A percentile compares a stretch with the other conserved stretches of the same genome.
phyloP scores from a whole-genome alignment of 1,140 invertebrate species.

The Heliconius nattereri region DNA sequence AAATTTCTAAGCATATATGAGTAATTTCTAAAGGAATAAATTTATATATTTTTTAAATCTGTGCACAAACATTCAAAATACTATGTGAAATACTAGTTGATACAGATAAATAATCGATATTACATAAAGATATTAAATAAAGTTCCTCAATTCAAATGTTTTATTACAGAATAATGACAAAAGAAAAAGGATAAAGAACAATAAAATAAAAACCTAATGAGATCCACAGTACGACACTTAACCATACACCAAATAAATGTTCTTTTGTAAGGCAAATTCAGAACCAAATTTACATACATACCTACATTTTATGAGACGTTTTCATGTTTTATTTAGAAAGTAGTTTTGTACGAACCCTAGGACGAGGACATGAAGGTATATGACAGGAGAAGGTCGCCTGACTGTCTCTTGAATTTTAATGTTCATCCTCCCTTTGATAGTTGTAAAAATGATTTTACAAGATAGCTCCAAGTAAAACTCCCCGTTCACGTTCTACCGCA shows the following conservation, averaged over 20 bases:
- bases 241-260: conserved; percentile 14
- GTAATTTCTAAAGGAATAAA: too few relatives aligned
- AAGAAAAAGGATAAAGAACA: conserved; percentile 2
- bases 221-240: neutral
- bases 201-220: conserved; percentile 4
- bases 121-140: too few relatives aligned
- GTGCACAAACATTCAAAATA: too few relatives aligned
- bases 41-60: too few relatives aligned
- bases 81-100: too few relatives aligned
- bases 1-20: too few relatives aligned
- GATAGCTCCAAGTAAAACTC: conserved; percentile 49
- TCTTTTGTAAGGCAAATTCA: conserved; percentile 22
- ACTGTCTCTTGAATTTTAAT: conserved; percentile 75
- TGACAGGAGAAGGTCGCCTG: conserved; percentile 60
- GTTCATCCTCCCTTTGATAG: conserved; percentile 65
- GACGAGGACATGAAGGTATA: conserved; percentile 43
- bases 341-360: conserved; percentile 46
- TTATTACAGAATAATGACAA: neutral
- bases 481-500: conserved; percentile 41
- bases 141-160: neutral
- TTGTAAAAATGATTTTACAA: conserved; percentile 71
- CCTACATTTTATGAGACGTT: conserved; percentile 47
- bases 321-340: conserved; percentile 67
- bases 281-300: conserved; percentile 26
- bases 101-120: too few relatives aligned